Percentiles rank a stretch among this genome's conserved stretches.
phyloP scores from a whole-genome alignment of 2,113 vertebrate genomes.

The Pao palembangensis region DNA sequence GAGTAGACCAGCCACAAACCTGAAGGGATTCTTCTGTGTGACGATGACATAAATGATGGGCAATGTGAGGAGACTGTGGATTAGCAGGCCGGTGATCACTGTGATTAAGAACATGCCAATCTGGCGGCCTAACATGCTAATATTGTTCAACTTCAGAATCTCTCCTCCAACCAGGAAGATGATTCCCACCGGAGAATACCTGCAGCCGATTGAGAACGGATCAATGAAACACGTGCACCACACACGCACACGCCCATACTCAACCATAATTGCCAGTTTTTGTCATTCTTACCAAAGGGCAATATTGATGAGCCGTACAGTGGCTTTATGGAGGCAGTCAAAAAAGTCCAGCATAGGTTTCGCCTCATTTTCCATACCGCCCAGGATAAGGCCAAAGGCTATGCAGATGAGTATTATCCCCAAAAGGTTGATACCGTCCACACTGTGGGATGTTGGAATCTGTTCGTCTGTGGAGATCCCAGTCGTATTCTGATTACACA shows the following conservation, averaged over 20 bases:
- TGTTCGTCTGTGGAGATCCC: conserved; percentile 1
- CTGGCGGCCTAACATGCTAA: conserved; percentile 80
- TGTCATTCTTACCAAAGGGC: conserved; percentile 45
- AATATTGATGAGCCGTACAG: conserved; percentile 80
- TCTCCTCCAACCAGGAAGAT: conserved; percentile 87
- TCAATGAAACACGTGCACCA: conserved; percentile 35
- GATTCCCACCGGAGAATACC: conserved; percentile 90
- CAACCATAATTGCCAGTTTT: not conserved
- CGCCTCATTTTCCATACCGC: conserved; percentile 82
- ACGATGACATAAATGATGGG: conserved; percentile 84
- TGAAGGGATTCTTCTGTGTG: conserved; percentile 84
- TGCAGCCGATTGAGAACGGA: conserved; percentile 66
- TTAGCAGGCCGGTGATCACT: conserved; percentile 81
- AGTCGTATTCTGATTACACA: conserved; percentile 24
- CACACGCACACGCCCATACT: not conserved
- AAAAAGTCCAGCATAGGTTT: conserved; percentile 85
- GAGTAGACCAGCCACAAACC: conserved; percentile 80
- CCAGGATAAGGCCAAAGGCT: conserved; percentile 83
- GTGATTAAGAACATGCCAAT: conserved; percentile 84
- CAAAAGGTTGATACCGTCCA: conserved; percentile 82
- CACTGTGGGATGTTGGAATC: conserved; percentile 74
- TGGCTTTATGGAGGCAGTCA: conserved; percentile 85
- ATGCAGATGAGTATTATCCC: conserved; percentile 84
- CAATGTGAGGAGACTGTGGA: conserved; percentile 81
- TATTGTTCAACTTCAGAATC: conserved; percentile 86